Percentiles rank a stretch among this genome's conserved stretches.
These are phyloP conservation scores for Leptoclinus maculatus DNA, from an alignment of 2,797 vertebrate genomes.

Conservation along the genomic window DNA sequence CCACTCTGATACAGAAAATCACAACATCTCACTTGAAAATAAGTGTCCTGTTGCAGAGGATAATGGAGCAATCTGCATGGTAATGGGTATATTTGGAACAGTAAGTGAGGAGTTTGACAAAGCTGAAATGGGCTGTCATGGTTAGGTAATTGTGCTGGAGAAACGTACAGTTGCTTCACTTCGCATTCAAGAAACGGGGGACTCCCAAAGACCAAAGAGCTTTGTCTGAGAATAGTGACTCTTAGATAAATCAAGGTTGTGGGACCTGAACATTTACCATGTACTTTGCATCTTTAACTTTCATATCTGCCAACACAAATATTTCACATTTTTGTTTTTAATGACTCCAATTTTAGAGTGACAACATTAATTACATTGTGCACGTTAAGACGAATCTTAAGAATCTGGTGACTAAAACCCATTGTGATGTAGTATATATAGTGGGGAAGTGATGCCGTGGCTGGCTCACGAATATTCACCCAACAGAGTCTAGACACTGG, in stretches of 20 bases:
- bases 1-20: constrained; percentile 51
- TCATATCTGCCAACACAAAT: not conserved
- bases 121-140: constrained; percentile 75
- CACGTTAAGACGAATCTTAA: not conserved
- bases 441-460: not conserved
- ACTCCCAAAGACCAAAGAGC: constrained; percentile 58
- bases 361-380: not conserved
- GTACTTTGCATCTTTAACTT: not conserved
- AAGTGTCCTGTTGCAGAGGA: constrained; percentile 62
- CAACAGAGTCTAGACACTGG: not conserved
- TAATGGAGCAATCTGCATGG: constrained; percentile 77
- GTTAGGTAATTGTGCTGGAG: constrained; percentile 73
- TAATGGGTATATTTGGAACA: constrained; percentile 75
- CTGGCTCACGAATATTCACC: not conserved
- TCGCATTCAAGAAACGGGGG: constrained; percentile 45
- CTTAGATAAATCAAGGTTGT: constrained; percentile 25
- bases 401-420: not conserved
- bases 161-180: constrained; percentile 67
- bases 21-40: constrained; percentile 67
- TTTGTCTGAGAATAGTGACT: constrained; percentile 40
- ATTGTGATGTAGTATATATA: not conserved
- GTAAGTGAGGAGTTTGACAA: constrained; percentile 74
- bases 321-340: not conserved
- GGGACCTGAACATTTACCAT: not conserved
- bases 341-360: not conserved